Percentiles rank a stretch among this genome's conserved stretches.
These are phyloP conservation scores for Helicoverpa assulta DNA, from an alignment of 2,888 invertebrate species.

Conservation along the genomic window DNA sequence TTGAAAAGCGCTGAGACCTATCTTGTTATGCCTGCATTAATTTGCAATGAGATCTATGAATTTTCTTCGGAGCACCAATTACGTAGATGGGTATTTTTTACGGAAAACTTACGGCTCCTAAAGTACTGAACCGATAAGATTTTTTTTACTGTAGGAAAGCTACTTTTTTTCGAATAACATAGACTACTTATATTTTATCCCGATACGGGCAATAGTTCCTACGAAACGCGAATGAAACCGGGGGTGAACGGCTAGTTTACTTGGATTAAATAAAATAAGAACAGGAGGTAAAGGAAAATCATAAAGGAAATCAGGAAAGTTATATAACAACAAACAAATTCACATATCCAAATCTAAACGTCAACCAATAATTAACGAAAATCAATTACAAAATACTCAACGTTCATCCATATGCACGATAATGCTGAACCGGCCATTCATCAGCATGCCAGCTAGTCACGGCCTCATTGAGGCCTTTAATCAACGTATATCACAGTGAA, in stretches of 20 bases:
- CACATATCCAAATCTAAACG: background rate
- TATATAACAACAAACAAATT: background rate
- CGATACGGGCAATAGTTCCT: too few species aligned
- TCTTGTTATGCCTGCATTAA: slow-evolving; percentile 29
- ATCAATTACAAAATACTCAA: slow-evolving; percentile 42
- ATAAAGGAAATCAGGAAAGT: too few species aligned
- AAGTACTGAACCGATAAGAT: too few species aligned
- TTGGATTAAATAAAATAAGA: too few species aligned
- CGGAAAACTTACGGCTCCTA: too few species aligned
- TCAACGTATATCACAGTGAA: slow-evolving; percentile 55
- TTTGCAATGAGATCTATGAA: slow-evolving; percentile 16
- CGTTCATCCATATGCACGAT: slow-evolving; percentile 26
- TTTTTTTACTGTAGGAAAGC: too few species aligned
- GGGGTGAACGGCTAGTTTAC: too few species aligned
- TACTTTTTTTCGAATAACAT: too few species aligned
- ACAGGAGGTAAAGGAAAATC: too few species aligned
- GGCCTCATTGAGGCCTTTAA: slow-evolving; percentile 47
- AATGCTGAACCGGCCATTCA: slow-evolving; percentile 31
- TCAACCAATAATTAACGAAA: slow-evolving; percentile 23
- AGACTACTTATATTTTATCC: too few species aligned
- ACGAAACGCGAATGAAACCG: too few species aligned
- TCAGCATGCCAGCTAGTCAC: slow-evolving; percentile 27
- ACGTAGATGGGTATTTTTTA: too few species aligned
- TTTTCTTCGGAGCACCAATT: slow-evolving; percentile 20
- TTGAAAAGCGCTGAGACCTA: slow-evolving; percentile 22